Conservation (phyloP, 2,888 invertebrate species). For the Dryobota labecula region DNA sequence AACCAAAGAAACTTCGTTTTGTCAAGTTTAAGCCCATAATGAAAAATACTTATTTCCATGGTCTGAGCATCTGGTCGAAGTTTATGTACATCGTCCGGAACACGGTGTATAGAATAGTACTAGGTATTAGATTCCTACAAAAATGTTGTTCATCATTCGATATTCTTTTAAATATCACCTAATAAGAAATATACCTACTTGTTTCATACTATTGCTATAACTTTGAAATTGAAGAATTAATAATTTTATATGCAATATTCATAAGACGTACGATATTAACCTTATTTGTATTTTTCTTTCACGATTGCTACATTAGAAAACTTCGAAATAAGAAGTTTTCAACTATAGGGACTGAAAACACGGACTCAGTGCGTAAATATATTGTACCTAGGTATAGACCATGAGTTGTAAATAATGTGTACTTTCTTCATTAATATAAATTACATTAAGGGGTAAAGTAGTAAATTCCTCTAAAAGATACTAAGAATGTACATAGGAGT, state of each 20-base stretch:
- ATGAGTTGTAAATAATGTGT: constrained; percentile 29
- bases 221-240: background rate
- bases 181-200: constrained; percentile 5
- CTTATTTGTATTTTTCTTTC: constrained; percentile 4
- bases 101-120: too few species aligned
- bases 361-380: constrained; percentile 1
- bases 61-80: too few species aligned
- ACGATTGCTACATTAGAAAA: background rate
- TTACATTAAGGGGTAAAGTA: constrained; percentile 33
- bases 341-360: background rate
- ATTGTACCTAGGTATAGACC: constrained; percentile 21
- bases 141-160: too few species aligned
- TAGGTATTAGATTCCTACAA: too few species aligned
- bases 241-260: background rate
- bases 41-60: too few species aligned
- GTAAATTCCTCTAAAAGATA: constrained; percentile 49
- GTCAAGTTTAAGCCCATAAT: too few species aligned
- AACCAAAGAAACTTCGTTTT: too few species aligned
- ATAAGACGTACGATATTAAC: constrained; percentile 1
- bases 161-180: background rate
- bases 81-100: too few species aligned
- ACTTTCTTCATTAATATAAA: constrained; percentile 26
- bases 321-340: background rate
- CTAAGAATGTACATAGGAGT: constrained; percentile 13
- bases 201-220: constrained; percentile 1